phyloP scores from a whole-genome alignment of 2,113 vertebrate species.

The Odontophorus gujanensis region DNA sequence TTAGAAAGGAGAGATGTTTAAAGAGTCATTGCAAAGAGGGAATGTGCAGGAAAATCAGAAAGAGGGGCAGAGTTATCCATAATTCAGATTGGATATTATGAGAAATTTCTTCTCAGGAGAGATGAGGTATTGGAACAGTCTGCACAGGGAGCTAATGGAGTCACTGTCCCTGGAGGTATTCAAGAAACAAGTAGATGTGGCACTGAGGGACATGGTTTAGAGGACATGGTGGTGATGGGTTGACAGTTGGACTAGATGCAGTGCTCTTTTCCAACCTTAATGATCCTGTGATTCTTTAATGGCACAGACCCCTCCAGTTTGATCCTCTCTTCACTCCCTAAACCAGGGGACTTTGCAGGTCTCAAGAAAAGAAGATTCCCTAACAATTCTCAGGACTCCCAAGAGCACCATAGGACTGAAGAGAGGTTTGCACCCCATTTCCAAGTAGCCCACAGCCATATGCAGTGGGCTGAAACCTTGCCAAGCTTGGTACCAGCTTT shows the following conservation, averaged over 20 bases:
- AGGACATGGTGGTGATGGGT: too few species aligned
- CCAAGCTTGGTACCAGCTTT: neutral
- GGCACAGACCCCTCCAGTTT: accelerated
- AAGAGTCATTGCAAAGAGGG: neutral
- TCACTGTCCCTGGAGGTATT: too few species aligned
- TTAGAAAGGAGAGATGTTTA: neutral
- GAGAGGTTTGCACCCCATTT: neutral
- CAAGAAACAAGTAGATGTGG: too few species aligned
- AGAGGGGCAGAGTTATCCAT: neutral
- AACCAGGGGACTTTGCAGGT: neutral
- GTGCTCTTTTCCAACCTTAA: too few species aligned
- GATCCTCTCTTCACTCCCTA: neutral
- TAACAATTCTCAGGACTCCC: neutral
- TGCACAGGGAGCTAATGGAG: too few species aligned
- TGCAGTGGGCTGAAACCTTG: neutral
- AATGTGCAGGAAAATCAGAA: neutral
- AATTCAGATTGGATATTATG: too few species aligned
- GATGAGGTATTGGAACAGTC: too few species aligned
- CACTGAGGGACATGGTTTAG: too few species aligned
- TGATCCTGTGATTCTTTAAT: neutral
- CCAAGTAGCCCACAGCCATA: neutral
- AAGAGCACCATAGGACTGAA: accelerated
- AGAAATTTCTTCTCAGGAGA: too few species aligned
- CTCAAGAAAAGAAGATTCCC: neutral
- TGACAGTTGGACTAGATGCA: too few species aligned